Evolutionary conservation across 1,140 invertebrate species (phyloP).

Genomic region (Macrobrachium rosenbergii): DNA sequence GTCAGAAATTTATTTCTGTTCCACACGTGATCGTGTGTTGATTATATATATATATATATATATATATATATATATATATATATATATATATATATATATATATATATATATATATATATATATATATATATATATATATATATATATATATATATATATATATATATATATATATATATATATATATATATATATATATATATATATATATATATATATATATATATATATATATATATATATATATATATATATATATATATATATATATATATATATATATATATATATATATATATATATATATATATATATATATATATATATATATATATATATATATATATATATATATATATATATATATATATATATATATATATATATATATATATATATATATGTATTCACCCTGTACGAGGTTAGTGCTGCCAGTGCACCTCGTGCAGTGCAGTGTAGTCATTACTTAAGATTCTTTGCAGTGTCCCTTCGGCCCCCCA

Average conservation of each 20-base stretch:
- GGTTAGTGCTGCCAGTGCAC: no score
- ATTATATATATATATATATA: no score
- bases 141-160: neutral
- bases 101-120: neutral
- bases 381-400: constrained; percentile 10
- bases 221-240: neutral
- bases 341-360: neutral
- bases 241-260: neutral
- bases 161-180: neutral
- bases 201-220: neutral
- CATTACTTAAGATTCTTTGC: no score
- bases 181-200: neutral
- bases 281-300: constrained; percentile 10
- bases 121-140: constrained; percentile 5
- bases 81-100: neutral
- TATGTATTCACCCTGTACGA: neutral
- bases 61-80: neutral
- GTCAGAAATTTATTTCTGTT: no score
- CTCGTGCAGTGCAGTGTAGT: no score
- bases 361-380: neutral
- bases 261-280: neutral
- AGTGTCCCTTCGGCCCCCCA: no score
- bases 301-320: constrained; percentile 9
- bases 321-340: constrained; percentile 16
- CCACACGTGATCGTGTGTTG: no score